phyloP scores from a whole-genome alignment of 2,797 vertebrate species.

The Lophura swinhoii region DNA sequence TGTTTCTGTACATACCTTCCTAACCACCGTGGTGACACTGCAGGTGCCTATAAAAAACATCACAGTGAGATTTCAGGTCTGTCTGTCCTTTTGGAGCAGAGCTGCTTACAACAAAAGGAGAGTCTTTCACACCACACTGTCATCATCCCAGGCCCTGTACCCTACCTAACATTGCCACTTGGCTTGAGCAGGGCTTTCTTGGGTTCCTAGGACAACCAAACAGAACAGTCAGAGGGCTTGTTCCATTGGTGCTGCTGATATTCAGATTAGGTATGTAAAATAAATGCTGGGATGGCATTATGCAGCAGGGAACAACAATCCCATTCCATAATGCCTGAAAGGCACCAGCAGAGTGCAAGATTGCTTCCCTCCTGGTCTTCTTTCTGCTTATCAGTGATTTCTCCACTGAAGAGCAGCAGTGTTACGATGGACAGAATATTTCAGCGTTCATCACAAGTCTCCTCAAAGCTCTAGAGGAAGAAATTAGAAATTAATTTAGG shows the following conservation, averaged over 20 bases:
- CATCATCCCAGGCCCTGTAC: background rate
- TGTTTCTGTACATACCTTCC: background rate
- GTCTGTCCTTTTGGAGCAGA: background rate
- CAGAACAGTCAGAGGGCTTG: background rate
- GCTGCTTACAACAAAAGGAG: background rate
- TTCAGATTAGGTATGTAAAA: background rate
- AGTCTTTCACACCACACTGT: background rate
- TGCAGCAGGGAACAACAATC: background rate
- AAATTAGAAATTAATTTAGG: background rate
- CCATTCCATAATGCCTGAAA: background rate
- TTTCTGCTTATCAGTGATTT: background rate
- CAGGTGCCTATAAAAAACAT: background rate
- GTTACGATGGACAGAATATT: background rate
- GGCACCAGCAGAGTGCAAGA: background rate
- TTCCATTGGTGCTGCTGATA: background rate
- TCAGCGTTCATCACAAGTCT: background rate
- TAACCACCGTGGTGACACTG: rapidly evolving
- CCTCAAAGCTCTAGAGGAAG: background rate
- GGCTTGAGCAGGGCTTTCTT: background rate
- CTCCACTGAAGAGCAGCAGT: background rate
- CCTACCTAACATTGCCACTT: background rate
- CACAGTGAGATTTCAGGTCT: background rate
- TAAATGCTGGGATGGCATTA: rapidly evolving
- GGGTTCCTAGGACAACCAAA: background rate
- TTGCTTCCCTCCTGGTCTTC: background rate